A percentile compares a stretch with the other conserved stretches of the same genome.
Conservation (phyloP, 1,140 invertebrate species). For the Eubasilissa regina region DNA sequence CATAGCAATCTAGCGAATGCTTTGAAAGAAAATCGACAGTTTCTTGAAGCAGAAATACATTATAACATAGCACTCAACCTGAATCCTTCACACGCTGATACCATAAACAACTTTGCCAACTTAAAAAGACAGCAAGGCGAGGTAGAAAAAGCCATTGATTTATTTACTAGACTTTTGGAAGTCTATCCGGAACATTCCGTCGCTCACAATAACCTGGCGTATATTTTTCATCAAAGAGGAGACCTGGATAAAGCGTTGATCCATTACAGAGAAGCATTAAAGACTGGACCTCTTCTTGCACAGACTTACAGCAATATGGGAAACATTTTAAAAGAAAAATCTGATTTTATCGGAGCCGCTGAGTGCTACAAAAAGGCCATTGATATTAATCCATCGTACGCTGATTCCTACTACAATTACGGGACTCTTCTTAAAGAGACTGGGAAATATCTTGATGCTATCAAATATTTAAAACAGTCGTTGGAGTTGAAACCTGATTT, state of each 20-base stretch:
- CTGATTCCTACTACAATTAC: constrained; percentile 98
- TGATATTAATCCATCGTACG: constrained; percentile 98
- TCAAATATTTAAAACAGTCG: constrained; percentile 96
- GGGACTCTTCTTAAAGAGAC: constrained; percentile 99
- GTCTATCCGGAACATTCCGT: constrained; percentile 99
- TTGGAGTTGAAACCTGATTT: constrained; percentile 98
- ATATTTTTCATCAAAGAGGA: constrained; percentile 97
- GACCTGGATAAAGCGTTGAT: constrained; percentile 98
- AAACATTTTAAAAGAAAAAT: constrained; percentile 99
- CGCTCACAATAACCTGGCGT: constrained; percentile 98
- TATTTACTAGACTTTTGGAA: constrained; percentile 93
- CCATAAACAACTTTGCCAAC: constrained; percentile 97
- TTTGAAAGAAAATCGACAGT: constrained; percentile 97
- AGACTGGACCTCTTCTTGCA: constrained; percentile 95
- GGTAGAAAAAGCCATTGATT: constrained; percentile 96
- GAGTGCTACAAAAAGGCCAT: constrained; percentile 98
- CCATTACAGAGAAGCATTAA: constrained; percentile 99
- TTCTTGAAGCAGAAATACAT: constrained; percentile 96
- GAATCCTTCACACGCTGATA: constrained; percentile 98
- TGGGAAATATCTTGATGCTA: constrained; percentile 98
- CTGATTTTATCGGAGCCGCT: constrained; percentile 95
- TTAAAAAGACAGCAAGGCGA: constrained; percentile 91
- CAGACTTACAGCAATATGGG: constrained; percentile 99
- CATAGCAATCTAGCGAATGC: constrained; percentile 99
- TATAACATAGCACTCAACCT: constrained; percentile 97